These are phyloP conservation scores for Hemicrepidius hirtus DNA, from an alignment of 2,888 invertebrate genomes.

Conservation along the genomic window DNA sequence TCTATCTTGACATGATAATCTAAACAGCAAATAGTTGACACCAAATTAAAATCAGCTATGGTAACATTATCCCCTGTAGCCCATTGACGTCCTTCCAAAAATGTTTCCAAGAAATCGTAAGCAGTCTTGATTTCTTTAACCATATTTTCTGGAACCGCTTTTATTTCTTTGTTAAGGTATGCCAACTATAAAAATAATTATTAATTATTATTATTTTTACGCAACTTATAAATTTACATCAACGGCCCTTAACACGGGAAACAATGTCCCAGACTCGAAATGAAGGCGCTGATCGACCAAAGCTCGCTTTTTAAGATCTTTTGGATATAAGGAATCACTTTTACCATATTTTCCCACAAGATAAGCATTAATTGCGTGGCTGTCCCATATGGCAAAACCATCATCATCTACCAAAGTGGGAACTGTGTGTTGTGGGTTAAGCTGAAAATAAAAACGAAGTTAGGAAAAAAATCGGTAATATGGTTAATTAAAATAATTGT, in stretches of 20 bases:
- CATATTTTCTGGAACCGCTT: neutral
- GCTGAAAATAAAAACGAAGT: constrained; percentile 70
- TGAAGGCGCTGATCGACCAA: constrained; percentile 74
- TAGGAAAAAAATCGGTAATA: constrained; percentile 48
- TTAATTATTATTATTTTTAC: no score
- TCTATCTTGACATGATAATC: constrained; percentile 65
- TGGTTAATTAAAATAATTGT: no score
- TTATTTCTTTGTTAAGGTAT: constrained; percentile 28
- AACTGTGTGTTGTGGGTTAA: constrained; percentile 79
- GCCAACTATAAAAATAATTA: neutral
- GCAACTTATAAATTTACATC: constrained; percentile 65
- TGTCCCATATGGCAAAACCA: constrained; percentile 75
- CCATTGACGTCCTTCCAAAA: constrained; percentile 72
- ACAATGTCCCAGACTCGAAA: constrained; percentile 74
- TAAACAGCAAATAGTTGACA: constrained; percentile 66
- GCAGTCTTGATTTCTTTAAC: constrained; percentile 64
- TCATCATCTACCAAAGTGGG: constrained; percentile 77
- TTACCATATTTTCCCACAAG: constrained; percentile 75
- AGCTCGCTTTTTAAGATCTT: constrained; percentile 73
- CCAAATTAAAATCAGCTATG: constrained; percentile 74
- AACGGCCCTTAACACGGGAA: constrained; percentile 72
- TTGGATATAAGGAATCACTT: constrained; percentile 75
- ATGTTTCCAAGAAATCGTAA: constrained; percentile 72
- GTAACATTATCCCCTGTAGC: constrained; percentile 74
- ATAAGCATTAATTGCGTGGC: constrained; percentile 79